phyloP scores from a whole-genome alignment of 2,113 vertebrate genomes.

The Origma solitaria region DNA sequence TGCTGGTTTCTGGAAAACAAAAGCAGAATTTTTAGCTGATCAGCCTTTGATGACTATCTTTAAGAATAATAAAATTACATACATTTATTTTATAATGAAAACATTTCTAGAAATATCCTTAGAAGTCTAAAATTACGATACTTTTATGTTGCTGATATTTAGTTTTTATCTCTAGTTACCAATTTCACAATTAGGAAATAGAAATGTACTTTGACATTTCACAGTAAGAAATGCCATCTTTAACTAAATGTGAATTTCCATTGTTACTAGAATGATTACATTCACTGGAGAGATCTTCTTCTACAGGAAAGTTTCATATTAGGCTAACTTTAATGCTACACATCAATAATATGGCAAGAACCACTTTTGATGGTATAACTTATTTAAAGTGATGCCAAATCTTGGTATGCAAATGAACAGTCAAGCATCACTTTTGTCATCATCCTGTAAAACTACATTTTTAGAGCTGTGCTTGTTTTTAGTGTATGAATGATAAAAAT shows the following conservation, averaged over 20 bases:
- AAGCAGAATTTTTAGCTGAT: constrained; percentile 58
- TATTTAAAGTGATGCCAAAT: background rate
- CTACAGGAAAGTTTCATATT: background rate
- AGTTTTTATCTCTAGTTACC: background rate
- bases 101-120: background rate
- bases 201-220: background rate
- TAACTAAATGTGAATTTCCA: background rate
- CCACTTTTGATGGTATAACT: background rate
- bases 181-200: background rate
- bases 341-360: background rate
- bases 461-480: background rate
- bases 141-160: background rate
- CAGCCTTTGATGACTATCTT: background rate
- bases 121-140: background rate
- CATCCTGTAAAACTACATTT: background rate
- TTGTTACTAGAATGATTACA: background rate
- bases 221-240: background rate
- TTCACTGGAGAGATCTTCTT: background rate
- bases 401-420: background rate
- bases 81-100: background rate
- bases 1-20: constrained; percentile 87
- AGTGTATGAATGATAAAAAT: background rate
- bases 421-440: background rate
- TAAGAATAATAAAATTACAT: background rate
- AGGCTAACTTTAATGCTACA: background rate